phyloP scores from a whole-genome alignment of 1,140 invertebrate species.

The Bilobella aurantiaca region DNA sequence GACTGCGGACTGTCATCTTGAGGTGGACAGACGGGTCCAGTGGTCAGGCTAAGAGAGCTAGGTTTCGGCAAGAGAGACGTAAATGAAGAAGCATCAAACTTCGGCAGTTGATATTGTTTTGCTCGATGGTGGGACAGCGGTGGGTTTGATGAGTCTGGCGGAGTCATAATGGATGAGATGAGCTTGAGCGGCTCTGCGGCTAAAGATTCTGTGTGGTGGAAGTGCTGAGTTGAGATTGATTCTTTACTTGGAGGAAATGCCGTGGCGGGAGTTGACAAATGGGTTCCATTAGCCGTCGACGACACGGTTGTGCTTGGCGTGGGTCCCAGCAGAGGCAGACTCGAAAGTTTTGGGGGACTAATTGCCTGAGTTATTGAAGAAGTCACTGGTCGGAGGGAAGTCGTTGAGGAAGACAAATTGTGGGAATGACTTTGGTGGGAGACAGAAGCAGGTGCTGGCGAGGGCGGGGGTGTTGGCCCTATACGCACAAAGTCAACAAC shows the following conservation, averaged over 20 bases:
- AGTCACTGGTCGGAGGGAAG: not conserved
- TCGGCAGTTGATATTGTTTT: constrained; percentile 1
- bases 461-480: constrained; percentile 35
- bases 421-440: constrained; percentile 7
- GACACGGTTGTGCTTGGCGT: too few species aligned
- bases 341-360: not conserved
- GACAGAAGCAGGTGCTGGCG: constrained; percentile 29
- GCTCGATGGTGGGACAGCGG: not conserved
- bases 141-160: not conserved
- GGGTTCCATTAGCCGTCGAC: constrained; percentile 15
- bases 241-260: not conserved
- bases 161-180: constrained; percentile 1
- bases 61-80: constrained; percentile 10
- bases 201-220: not conserved
- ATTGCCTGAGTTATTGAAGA: constrained; percentile 7
- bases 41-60: not conserved
- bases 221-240: not conserved
- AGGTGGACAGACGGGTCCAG: not conserved
- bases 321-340: not conserved
- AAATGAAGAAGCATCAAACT: constrained; percentile 20
- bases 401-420: constrained; percentile 1
- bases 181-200: not conserved
- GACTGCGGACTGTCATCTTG: constrained; percentile 13
- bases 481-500: constrained; percentile 8
- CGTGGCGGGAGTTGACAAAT: constrained; percentile 36